These are phyloP conservation scores for Synodontis membranacea DNA, from an alignment of 2,113 vertebrate species.

Conservation along the genomic window DNA sequence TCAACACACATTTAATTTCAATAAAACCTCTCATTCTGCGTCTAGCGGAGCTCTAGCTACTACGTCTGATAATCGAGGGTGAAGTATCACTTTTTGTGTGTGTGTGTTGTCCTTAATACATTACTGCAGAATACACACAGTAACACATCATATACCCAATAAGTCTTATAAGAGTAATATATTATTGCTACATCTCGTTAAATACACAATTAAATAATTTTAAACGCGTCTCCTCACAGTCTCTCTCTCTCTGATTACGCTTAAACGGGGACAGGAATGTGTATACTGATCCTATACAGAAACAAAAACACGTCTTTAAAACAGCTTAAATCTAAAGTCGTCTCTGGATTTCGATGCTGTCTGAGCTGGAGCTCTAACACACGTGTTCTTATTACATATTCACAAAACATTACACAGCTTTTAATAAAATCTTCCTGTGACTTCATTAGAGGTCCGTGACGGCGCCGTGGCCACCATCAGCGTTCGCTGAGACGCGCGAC, in stretches of 20 bases:
- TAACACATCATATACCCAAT: conserved; percentile 6
- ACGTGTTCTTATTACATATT: conserved; percentile 7
- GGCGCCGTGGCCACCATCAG: neutral
- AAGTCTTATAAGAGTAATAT: conserved; percentile 19
- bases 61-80: neutral
- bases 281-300: neutral
- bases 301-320: neutral
- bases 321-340: neutral
- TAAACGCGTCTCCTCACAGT: neutral
- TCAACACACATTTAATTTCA: neutral
- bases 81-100: too few relatives aligned
- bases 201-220: conserved; percentile 48
- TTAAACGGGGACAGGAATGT: neutral
- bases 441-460: neutral
- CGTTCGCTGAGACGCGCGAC: neutral
- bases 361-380: neutral
- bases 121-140: neutral
- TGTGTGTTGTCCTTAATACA: neutral
- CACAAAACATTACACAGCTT: neutral
- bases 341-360: neutral
- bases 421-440: neutral
- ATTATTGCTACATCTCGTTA: conserved; percentile 69
- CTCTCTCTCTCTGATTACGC: neutral
- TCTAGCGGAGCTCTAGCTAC: neutral
- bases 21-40: neutral